Evolutionary conservation across 2,888 invertebrate genomes (phyloP).

Genomic region (Calliphora vomitoria): DNA sequence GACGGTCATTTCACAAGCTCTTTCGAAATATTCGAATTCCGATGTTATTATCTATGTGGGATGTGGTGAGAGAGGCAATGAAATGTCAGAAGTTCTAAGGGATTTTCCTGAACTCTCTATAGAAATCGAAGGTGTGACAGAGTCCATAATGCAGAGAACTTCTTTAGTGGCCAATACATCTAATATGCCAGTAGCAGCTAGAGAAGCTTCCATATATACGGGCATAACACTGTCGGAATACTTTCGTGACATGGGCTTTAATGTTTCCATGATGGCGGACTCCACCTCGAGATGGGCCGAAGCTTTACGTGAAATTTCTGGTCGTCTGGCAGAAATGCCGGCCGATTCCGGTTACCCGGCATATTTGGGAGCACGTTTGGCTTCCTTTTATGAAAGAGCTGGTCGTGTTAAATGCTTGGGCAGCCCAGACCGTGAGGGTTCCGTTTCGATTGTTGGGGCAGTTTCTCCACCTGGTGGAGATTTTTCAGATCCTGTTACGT

Average conservation of each 20-base stretch:
- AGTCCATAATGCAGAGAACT: conserved; percentile 99
- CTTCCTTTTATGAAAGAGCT: conserved; percentile 99
- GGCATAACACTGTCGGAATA: conserved; percentile 99
- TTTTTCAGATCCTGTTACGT: conserved; percentile 99
- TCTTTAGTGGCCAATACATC: conserved; percentile 99
- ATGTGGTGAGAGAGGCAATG: conserved; percentile 99
- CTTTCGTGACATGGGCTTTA: conserved; percentile 99
- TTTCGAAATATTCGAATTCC: conserved; percentile 99
- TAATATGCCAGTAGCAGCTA: conserved; percentile 99
- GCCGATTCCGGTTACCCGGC: conserved; percentile 99
- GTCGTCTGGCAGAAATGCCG: conserved; percentile 99
- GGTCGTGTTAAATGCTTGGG: conserved; percentile 98
- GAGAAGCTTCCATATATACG: conserved; percentile 99
- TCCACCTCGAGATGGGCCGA: conserved; percentile 99
- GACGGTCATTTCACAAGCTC: conserved; percentile 89
- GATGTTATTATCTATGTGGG: conserved; percentile 99
- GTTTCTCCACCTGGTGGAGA: conserved; percentile 99
- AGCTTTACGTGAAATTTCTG: conserved; percentile 98
- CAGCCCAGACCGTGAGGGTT: conserved; percentile 98
- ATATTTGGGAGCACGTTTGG: conserved; percentile 98
- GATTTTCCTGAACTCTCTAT: conserved; percentile 99
- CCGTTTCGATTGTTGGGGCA: conserved; percentile 99
- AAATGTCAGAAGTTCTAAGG: conserved; percentile 99
- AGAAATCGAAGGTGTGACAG: conserved; percentile 97
- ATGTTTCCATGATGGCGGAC: conserved; percentile 99